Percentiles rank a stretch among this genome's conserved stretches.
These are phyloP conservation scores for Lordiphosa stackelbergi DNA, from an alignment of 1,140 invertebrate genomes.

Conservation along the genomic window DNA sequence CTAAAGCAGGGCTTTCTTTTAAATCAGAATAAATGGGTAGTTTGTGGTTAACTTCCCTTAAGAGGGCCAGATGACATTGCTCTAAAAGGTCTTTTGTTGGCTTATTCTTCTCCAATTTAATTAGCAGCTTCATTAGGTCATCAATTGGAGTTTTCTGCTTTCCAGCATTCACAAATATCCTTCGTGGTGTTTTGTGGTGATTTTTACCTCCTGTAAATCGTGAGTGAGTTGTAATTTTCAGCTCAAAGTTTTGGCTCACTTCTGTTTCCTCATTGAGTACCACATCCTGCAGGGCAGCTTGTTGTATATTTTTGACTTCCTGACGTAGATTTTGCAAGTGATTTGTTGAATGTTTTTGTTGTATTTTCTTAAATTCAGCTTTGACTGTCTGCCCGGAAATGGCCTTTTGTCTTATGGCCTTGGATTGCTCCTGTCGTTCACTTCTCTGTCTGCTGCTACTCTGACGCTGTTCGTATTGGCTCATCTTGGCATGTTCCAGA, in stretches of 20 bases:
- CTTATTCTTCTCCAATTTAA: background rate
- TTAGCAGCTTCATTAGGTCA: background rate
- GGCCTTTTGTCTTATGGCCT: slow-evolving; percentile 3
- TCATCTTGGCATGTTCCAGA: background rate
- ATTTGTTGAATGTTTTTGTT: background rate
- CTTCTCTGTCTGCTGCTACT: background rate
- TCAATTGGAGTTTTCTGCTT: background rate
- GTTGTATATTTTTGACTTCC: background rate
- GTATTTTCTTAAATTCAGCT: background rate
- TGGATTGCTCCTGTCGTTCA: slow-evolving; percentile 4
- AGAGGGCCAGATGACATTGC: background rate
- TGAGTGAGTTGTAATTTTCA: background rate
- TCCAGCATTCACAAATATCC: background rate
- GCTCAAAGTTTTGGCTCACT: background rate
- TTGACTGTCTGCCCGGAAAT: background rate
- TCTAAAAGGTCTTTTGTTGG: background rate
- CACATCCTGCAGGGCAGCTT: background rate
- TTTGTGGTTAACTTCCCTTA: background rate
- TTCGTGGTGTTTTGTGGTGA: background rate
- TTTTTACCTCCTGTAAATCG: background rate
- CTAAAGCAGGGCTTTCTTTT: too few relatives aligned
- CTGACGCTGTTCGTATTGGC: slow-evolving; percentile 6
- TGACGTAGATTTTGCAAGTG: background rate
- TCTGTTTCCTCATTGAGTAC: background rate
- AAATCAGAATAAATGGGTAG: background rate